Percentiles rank a stretch among this genome's conserved stretches.
Conservation (phyloP, 2,113 vertebrate species). For the Sclerurus mexicanus region DNA sequence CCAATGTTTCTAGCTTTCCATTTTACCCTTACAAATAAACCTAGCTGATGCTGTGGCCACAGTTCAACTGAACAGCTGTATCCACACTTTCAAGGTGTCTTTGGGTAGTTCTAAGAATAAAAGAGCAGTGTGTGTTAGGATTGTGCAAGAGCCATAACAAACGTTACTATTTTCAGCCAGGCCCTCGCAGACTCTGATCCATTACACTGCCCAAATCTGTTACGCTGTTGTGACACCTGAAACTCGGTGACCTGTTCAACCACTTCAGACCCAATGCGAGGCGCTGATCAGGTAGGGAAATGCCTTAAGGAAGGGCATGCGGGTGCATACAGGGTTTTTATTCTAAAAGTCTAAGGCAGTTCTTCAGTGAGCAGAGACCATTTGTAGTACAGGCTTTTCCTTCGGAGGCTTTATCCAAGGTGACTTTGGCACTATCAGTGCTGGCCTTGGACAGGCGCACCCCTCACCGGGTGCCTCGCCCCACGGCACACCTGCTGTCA, state of each 20-base stretch:
- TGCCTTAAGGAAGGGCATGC: fast-evolving
- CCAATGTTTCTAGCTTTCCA: neutral
- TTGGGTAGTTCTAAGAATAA: neutral
- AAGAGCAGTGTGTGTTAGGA: neutral
- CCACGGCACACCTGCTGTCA: fast-evolving
- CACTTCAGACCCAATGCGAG: neutral
- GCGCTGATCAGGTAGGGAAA: neutral
- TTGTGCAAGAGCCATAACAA: neutral
- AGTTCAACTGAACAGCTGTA: neutral
- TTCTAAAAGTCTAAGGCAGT: neutral
- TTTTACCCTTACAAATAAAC: neutral
- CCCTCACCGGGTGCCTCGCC: fast-evolving
- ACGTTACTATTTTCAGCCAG: neutral
- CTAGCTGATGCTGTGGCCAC: neutral
- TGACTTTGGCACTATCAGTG: neutral
- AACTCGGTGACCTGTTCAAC: neutral
- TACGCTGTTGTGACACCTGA: neutral
- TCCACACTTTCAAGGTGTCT: neutral
- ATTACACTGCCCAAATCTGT: neutral
- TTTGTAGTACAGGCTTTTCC: neutral
- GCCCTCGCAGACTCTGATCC: neutral
- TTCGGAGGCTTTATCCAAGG: neutral
- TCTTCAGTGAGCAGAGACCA: neutral
- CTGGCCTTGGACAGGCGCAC: fast-evolving
- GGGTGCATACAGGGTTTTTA: neutral